These are phyloP conservation scores for Gadopsis marmoratus DNA, from an alignment of 2,797 vertebrate species.

Conservation along the genomic window DNA sequence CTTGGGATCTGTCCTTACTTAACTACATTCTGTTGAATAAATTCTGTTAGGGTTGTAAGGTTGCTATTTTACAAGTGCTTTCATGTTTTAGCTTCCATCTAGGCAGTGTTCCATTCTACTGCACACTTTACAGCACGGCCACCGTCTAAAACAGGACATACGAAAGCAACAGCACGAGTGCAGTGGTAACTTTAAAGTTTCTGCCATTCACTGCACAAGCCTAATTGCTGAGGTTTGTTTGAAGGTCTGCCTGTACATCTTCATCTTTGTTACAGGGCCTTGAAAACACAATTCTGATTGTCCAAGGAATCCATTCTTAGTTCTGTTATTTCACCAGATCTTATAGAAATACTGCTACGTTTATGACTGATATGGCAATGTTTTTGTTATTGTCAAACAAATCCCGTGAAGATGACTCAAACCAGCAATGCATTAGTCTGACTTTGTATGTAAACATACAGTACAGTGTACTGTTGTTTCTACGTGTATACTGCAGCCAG, in stretches of 20 bases:
- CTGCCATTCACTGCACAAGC: neutral
- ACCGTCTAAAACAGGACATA: neutral
- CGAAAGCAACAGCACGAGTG: neutral
- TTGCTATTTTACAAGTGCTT: neutral
- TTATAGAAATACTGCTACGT: conserved; percentile 1
- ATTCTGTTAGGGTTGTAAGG: neutral
- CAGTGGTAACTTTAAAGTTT: neutral
- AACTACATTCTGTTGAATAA: neutral
- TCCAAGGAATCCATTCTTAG: neutral
- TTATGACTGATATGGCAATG: neutral
- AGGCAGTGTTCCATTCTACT: neutral
- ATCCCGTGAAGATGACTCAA: neutral
- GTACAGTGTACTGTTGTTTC: too few relatives aligned
- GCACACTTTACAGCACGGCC: neutral
- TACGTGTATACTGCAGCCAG: too few relatives aligned
- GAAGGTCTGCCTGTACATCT: neutral
- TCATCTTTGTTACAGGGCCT: neutral
- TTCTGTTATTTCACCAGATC: neutral
- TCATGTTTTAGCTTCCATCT: neutral
- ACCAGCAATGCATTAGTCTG: neutral
- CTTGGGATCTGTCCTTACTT: neutral
- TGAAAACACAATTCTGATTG: neutral
- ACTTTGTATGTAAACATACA: neutral
- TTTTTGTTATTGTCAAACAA: neutral
- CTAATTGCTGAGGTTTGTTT: neutral